Conservation (phyloP, 1,140 invertebrate genomes). For the Zaprionus capensis region DNA sequence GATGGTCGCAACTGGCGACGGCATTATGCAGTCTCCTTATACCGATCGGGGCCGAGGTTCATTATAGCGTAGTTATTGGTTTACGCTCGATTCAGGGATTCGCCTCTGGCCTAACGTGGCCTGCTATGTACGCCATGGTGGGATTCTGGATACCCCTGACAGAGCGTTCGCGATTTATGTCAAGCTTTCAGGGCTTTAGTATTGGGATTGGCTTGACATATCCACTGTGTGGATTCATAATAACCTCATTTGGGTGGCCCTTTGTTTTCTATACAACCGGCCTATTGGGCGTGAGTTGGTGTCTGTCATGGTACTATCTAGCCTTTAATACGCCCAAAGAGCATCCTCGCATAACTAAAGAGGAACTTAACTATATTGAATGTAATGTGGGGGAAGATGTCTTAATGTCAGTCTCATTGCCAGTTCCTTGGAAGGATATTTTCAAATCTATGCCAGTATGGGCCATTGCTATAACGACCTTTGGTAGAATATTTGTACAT, state of each 20-base stretch:
- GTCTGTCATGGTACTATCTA: slow-evolving; percentile 89
- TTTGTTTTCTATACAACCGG: slow-evolving; percentile 90
- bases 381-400: slow-evolving; percentile 86
- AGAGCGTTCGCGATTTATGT: slow-evolving; percentile 91
- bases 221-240: slow-evolving; percentile 89
- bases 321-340: slow-evolving; percentile 90
- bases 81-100: slow-evolving; percentile 88
- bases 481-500: slow-evolving; percentile 90
- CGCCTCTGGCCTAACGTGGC: slow-evolving; percentile 93
- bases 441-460: slow-evolving; percentile 91
- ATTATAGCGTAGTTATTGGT: slow-evolving; percentile 87
- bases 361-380: slow-evolving; percentile 90
- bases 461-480: slow-evolving; percentile 91
- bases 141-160: slow-evolving; percentile 93
- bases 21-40: slow-evolving; percentile 89
- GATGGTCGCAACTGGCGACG: slow-evolving; percentile 88
- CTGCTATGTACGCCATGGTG: slow-evolving; percentile 93
- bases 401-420: slow-evolving; percentile 72
- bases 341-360: slow-evolving; percentile 90
- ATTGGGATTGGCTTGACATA: slow-evolving; percentile 90
- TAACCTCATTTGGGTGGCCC: slow-evolving; percentile 88
- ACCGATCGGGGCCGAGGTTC: slow-evolving; percentile 87
- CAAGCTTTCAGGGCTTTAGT: slow-evolving; percentile 91
- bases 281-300: slow-evolving; percentile 87
- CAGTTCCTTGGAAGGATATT: slow-evolving; percentile 91